phyloP scores from a whole-genome alignment of 2,888 invertebrate species.

The Dasypolia templi region DNA sequence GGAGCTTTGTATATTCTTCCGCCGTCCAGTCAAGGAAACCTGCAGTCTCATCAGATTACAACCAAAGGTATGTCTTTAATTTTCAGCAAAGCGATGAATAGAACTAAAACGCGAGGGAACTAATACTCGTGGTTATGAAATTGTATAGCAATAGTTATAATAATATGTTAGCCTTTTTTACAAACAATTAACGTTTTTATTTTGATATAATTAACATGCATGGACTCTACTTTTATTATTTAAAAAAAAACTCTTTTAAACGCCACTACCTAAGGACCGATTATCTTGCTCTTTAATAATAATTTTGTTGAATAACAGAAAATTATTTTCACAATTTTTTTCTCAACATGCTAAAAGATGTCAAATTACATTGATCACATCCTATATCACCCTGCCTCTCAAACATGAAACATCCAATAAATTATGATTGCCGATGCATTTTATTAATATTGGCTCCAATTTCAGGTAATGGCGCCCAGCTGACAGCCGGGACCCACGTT shows the following conservation, averaged over 20 bases:
- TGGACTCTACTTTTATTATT: no score
- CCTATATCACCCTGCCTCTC: not conserved
- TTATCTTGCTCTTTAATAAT: not conserved
- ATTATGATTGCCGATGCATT: conserved; percentile 26
- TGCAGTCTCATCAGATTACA: conserved; percentile 81
- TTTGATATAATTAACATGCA: no score
- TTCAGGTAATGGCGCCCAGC: conserved; percentile 80
- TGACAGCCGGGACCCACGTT: conserved; percentile 82
- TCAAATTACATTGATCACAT: not conserved
- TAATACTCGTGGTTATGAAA: no score
- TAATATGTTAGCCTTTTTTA: no score
- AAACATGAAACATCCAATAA: conserved; percentile 25
- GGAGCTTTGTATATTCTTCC: conserved; percentile 84
- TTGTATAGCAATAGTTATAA: no score
- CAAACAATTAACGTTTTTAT: no score
- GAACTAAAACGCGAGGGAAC: no score
- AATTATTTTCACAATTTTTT: no score
- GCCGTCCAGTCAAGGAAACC: conserved; percentile 82
- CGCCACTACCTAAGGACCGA: no score
- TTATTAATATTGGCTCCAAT: conserved; percentile 62
- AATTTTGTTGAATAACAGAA: not conserved
- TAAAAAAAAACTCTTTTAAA: no score
- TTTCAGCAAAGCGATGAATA: no score
- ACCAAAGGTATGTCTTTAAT: conserved; percentile 86
- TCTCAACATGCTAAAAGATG: not conserved